phyloP scores from a whole-genome alignment of 2,888 invertebrate species.

The Loripinus fragilis region DNA sequence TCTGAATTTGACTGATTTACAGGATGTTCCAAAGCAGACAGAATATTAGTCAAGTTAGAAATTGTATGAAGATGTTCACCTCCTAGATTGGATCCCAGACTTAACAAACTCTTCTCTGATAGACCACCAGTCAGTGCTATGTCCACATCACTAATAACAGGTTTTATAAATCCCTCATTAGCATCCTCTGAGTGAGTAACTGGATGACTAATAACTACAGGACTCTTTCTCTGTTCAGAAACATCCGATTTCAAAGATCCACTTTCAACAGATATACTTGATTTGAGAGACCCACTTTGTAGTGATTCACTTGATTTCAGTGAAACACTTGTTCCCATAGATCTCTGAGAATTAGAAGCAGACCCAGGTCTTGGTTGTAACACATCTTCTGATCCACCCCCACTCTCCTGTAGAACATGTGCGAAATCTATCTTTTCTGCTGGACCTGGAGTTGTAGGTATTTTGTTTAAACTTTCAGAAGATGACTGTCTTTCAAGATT shows the following conservation, averaged over 20 bases:
- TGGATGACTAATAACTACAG: constrained; percentile 41
- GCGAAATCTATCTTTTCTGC: neutral
- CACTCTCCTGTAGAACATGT: neutral
- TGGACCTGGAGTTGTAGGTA: neutral
- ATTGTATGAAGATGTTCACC: constrained; percentile 43
- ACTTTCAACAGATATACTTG: constrained; percentile 9
- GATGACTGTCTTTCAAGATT: constrained; percentile 7
- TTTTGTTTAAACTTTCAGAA: constrained; percentile 9
- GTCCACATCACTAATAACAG: neutral
- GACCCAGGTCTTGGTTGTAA: constrained; percentile 7
- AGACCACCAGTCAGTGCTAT: constrained; percentile 10
- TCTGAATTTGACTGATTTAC: constrained; percentile 12
- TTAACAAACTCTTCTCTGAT: constrained; percentile 54
- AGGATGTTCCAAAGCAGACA: constrained; percentile 39
- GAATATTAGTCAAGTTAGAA: constrained; percentile 56
- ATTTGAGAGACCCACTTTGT: neutral
- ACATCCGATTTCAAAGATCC: constrained; percentile 27
- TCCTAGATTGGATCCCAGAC: constrained; percentile 43
- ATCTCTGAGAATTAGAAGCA: constrained; percentile 33
- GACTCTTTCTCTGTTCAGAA: constrained; percentile 20
- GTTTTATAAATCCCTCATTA: constrained; percentile 45
- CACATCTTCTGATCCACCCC: neutral
- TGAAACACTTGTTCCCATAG: constrained; percentile 4
- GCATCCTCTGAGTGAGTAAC: constrained; percentile 54
- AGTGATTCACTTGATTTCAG: constrained; percentile 21